Evolutionary conservation across 2,113 vertebrate genomes (phyloP), one percentile per base, ranked within the genome.

Genomic region (Lethenteron camtschaticum): DNA sequence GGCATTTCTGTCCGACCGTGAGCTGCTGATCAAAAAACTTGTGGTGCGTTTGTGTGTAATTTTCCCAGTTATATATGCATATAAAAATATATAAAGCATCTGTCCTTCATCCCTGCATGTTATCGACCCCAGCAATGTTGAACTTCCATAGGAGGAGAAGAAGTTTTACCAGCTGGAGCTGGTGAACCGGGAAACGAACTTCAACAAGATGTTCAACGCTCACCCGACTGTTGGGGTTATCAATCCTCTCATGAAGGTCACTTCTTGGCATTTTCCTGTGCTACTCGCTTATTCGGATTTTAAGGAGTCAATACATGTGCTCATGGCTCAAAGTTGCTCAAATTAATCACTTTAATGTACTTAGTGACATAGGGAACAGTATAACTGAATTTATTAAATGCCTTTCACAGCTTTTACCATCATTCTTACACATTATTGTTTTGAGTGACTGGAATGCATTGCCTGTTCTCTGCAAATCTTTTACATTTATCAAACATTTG

Each of bases 151-250:
- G 94, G 94, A 96, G 71, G 92, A 99, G 79, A 99, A 95, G 81
- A 97, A 99, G 80, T 92, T 92, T 81, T 99, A 89, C 84, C 92
- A 99, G 78, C 85, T 99, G 81, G 94, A 97, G 76, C 84, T 99
- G 78, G 86, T 96, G 81, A 96, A 96, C 83, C 83, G 94, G 76
- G 94, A 97, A 85, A 95, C 88, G 78, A 97, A 92, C 85, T 97
- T 95, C 84, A 97, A 95, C 85, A 97, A 95, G 83, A 83, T 96
- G 71, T 96, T 97, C 86, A 99, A 91, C 79, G 81, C 92, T 79
- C 95, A 83, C 76, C 91, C 92, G 72, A 89, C 90, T 72, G 89
- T 99, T 79, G 94, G 94, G 80, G 87, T 96, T 73, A 95, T 99
- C 82, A 97, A 99, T 81, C 94, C 94, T 68, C 82, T 99, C 79